phyloP scores from a whole-genome alignment of 2,888 invertebrate species.

The Limenitis camilla region DNA sequence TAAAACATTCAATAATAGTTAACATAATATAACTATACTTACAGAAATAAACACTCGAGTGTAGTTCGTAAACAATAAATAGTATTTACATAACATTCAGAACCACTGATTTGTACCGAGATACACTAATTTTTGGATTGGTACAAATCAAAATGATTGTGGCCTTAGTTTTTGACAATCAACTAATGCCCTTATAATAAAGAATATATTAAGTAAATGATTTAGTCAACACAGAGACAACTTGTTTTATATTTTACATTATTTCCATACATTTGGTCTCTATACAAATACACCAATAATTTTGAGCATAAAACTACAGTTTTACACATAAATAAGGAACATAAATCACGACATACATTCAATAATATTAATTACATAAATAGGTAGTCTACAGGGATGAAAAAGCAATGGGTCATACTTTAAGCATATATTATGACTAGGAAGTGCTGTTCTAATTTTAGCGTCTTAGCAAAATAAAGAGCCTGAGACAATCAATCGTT shows the following conservation, averaged over 20 bases:
- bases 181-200: not conserved
- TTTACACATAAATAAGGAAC: constrained; percentile 28
- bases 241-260: not conserved
- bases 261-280: constrained; percentile 1
- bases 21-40: constrained; percentile 64
- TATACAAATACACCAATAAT: constrained; percentile 13
- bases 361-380: constrained; percentile 27
- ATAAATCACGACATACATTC: constrained; percentile 28
- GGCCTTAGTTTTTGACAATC: not conserved
- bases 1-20: constrained; percentile 60
- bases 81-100: constrained; percentile 40
- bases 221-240: not conserved
- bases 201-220: not conserved
- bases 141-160: not conserved
- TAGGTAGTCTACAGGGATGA: constrained; percentile 25
- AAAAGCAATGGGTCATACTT: constrained; percentile 24
- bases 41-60: constrained; percentile 50
- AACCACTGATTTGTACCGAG: constrained; percentile 3
- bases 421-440: constrained; percentile 46
- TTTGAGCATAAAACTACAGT: constrained; percentile 21
- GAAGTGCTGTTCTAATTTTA: constrained; percentile 40
- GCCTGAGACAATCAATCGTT: constrained; percentile 24
- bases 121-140: not conserved
- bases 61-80: constrained; percentile 48
- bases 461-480: constrained; percentile 37